A percentile compares a stretch with the other conserved stretches of the same genome.
These are phyloP conservation scores for Gavialis gangeticus DNA, from an alignment of 2,113 vertebrate species.

Conservation along the genomic window DNA sequence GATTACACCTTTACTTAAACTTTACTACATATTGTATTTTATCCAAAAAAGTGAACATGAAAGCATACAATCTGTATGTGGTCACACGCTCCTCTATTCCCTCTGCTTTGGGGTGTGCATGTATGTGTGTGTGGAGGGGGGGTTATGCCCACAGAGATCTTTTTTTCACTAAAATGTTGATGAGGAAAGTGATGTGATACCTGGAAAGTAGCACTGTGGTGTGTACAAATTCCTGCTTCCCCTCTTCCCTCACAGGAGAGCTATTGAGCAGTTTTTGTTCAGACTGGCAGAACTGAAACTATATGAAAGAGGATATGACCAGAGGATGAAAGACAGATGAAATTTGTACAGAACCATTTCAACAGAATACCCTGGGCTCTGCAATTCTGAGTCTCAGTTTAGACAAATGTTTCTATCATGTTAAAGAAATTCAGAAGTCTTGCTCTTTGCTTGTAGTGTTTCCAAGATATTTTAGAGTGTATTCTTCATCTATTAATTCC, in stretches of 20 bases:
- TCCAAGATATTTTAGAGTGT: no score
- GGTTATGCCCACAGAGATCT: neutral
- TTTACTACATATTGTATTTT: neutral
- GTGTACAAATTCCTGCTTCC: slow-evolving; percentile 85
- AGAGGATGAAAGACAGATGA: slow-evolving; percentile 74
- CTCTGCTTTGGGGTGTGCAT: neutral
- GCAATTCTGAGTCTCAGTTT: neutral
- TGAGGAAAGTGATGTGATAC: slow-evolving; percentile 48
- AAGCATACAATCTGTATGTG: neutral
- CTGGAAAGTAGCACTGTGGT: slow-evolving; percentile 77
- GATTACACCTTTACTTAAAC: neutral
- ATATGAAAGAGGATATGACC: slow-evolving; percentile 83
- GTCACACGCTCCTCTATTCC: neutral
- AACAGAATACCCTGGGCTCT: neutral
- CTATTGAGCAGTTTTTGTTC: slow-evolving; percentile 90
- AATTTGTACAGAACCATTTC: slow-evolving; percentile 44
- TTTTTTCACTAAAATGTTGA: no score
- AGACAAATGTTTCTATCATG: neutral
- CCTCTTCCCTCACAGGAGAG: slow-evolving; percentile 86
- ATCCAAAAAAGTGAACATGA: neutral
- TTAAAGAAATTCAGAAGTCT: neutral
- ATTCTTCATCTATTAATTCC: neutral
- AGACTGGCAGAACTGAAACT: slow-evolving; percentile 85
- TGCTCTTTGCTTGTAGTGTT: neutral
- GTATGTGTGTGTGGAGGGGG: no score